phyloP scores from a whole-genome alignment of 2,113 vertebrate genomes.

The Vicugna pacos region DNA sequence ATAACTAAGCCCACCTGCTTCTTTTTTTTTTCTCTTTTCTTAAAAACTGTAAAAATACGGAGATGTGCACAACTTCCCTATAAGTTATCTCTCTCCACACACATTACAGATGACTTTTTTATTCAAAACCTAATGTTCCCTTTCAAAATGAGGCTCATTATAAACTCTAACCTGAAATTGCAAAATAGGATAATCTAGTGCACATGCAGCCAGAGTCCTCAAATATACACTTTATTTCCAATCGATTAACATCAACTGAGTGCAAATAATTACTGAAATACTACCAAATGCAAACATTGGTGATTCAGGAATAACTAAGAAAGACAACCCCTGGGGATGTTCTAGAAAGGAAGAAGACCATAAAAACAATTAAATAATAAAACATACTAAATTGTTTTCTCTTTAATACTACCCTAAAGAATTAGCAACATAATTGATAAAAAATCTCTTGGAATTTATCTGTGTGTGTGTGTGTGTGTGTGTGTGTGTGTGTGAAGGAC shows the following conservation, averaged over 20 bases:
- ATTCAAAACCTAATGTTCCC: slow-evolving; percentile 5
- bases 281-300: background rate
- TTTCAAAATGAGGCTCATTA: slow-evolving; percentile 53
- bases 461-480: background rate
- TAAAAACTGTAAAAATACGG: background rate
- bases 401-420: background rate
- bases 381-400: background rate
- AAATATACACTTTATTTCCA: background rate
- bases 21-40: background rate
- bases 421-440: background rate
- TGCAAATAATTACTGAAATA: background rate
- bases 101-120: background rate
- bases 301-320: background rate
- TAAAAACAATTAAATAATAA: background rate
- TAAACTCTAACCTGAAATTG: background rate
- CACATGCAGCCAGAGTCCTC: background rate
- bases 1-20: background rate
- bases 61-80: background rate
- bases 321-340: background rate
- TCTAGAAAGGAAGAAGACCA: background rate
- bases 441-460: background rate
- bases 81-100: background rate
- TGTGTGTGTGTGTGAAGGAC: background rate
- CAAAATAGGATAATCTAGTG: background rate
- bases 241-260: background rate